Evolutionary conservation across 2,113 vertebrate genomes (phyloP), one percentile per base, ranked within the genome.

Genomic region (Hoplias malabaricus): DNA sequence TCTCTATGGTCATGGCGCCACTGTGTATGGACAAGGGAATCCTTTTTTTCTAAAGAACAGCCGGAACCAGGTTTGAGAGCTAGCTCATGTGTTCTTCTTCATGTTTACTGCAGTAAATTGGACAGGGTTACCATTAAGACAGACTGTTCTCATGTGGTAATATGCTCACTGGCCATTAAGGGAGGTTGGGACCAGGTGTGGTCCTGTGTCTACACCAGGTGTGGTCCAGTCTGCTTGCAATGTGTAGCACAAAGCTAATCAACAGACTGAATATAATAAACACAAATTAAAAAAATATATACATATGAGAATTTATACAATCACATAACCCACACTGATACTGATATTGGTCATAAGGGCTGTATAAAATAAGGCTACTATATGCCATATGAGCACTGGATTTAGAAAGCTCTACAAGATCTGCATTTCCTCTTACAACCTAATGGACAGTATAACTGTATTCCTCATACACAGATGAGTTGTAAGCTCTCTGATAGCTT

Each of bases 41-140:
- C 57, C 40, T 57, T 46, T 53, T n/a, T 38, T 65, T 48, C 38
- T 25, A 19, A 10, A 7, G 66, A 31, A 16, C n/a, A 21, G 27
- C 27, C 69, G 53, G 23, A 50, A 38, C 59, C 59, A 71, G 27
- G 50, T 71, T 48, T 57, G 12, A 40, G 36, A 42, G 43, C 33
- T 78, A 19, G 34, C 14, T 65, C 73, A 68, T 61, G 57, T 76
- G 72, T 43, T 56, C 65, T 11, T 25, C 12, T 42, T 25, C 73
- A 43, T 72, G 54, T 82, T 66, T 29, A 79, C 56, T 23, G 75
- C n/a, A 42, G 42, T 70, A 40, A 80, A 63, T 62, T 69, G 9
- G 54, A 75, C 42, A 74, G 11, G n/a, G 65, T 73, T 48, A 21
- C 65, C 54, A 80, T 80, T 54, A 61, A 75, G 72, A 63, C 63